Base-by-base conservation (phyloP, 2,113 vertebrate genomes). In the Candoia aspera region DNA sequence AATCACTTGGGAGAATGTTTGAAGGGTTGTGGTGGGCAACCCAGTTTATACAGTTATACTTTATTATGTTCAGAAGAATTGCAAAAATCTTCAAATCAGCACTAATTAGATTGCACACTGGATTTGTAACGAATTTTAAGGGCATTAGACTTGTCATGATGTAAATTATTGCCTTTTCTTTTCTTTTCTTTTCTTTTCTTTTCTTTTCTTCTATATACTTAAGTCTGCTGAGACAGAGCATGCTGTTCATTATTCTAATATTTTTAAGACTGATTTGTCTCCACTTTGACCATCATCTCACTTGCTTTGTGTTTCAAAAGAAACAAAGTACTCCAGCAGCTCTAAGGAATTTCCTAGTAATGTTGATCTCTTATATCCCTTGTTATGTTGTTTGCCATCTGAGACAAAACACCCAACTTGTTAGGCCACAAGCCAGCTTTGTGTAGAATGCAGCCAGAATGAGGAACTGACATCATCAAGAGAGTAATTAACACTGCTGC, bases 391-490 rank as follows among this genome's bases (percentile, higher is more conserved):
- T 64, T 24, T 42, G 33, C 53, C 55, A 33, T 57, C 49, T 91
- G 60, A 73, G 60, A 24, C 8, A 42, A 90, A 88, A 91, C 6
- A 58, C 29, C 6, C 60, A 86, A 55, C 26, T 58, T 49, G 87
- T 89, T 86, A 90, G 57, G 64, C 83, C 23, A 21, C 64, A 86
- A 54, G 13, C 17, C 64, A 94, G 85, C 17, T 21, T 17, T 33
- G n/a, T n/a, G 23, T 57, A 83, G 88, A 68, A 59, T 84, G 64
- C 13, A 92, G 84, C 59, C 79, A 42, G 60, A 37, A 87, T 24
- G 33, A 87, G 87, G 26, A 60, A 90, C 91, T 90, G 58, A 88
- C 87, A 89, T 79, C 6, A 90, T 54, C 79, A 93, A 91, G 94
- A 87, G 5, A 55, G 93, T 94, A 84, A 68, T 84, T 83, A 95